Base-by-base conservation (phyloP, 2,888 invertebrate genomes). In the Cynaeus angustus region DNA sequence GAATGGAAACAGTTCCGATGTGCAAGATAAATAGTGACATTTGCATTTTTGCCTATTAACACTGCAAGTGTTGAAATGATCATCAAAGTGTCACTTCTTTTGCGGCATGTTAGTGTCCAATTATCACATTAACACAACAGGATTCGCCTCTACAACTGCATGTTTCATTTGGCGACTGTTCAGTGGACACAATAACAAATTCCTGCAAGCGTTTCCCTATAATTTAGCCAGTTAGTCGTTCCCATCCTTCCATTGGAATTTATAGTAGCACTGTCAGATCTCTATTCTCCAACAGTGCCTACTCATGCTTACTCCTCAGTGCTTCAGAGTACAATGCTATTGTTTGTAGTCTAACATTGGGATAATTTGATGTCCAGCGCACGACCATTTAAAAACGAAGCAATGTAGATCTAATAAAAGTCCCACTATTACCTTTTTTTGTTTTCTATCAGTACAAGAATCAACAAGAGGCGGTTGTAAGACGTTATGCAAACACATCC, bases 191-290 rank as follows among this genome's bases (percentile, higher is more conserved):
- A 28, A 52, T 12, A 28, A 26, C 14, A 52, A 52, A 52, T 33
- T 52, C 26, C 52, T 52, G 13, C 33, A 52, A 12, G 12, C 41
- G 38, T 16, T 9, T 55, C 37, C 33, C 14, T 28, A 59, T 56
- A 56, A 56, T 59, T 59, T 46, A 46, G 14, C 30, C 45, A 59
- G 21, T 59, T 59, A 59, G 59, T 46, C 16, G 9, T 28, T 45
- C 16, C 5, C 12, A 9, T 43, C 10, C 30, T 45, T 38, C 14
- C 59, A 28, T 28, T 56, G 45, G 59, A 43, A 59, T 55, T 55
- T 56, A 56, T 46, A 59, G 28, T 21, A 43, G 45, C 59, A 30
- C 28, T 14, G 26, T 8, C 56, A 43, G 56, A 43, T 26, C 55
- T 38, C 7, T 43, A 21, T 37, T 38, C 16, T 37, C 13, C 30